phyloP scores from a whole-genome alignment of 2,888 invertebrate genomes.

The Trichopoda pennipes region DNA sequence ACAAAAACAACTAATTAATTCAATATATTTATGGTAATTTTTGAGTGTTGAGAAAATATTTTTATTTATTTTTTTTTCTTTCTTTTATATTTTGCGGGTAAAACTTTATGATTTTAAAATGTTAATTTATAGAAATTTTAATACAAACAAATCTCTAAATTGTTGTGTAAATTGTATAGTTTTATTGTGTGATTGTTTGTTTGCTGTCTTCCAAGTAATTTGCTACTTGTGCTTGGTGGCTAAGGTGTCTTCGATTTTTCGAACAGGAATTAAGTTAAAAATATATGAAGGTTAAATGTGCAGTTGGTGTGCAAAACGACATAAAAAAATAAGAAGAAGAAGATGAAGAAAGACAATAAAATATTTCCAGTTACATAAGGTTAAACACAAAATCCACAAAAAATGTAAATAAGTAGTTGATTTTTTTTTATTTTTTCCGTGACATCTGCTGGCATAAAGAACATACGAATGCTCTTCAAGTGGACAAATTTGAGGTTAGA shows the following conservation, averaged over 20 bases:
- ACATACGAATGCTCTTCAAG: no score
- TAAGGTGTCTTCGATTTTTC: conserved; percentile 6
- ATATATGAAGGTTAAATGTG: conserved; percentile 45
- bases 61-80: not conserved
- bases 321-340: not conserved
- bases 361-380: not conserved
- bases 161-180: conserved; percentile 13
- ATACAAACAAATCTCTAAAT: conserved; percentile 11
- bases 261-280: conserved; percentile 40
- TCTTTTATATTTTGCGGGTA: not conserved
- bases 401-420: not conserved
- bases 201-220: not conserved
- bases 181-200: not conserved
- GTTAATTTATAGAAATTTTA: conserved; percentile 23
- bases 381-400: not conserved
- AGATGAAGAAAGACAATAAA: not conserved
- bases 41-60: conserved; percentile 35
- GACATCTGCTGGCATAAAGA: not conserved
- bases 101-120: conserved; percentile 1
- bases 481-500: no score
- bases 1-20: conserved; percentile 26
- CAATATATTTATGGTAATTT: conserved; percentile 44
- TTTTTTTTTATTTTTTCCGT: not conserved
- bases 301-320: conserved; percentile 1
- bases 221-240: not conserved